Evolutionary conservation across 2,113 vertebrate genomes (phyloP).

Genomic region (Caranx melampygus): DNA sequence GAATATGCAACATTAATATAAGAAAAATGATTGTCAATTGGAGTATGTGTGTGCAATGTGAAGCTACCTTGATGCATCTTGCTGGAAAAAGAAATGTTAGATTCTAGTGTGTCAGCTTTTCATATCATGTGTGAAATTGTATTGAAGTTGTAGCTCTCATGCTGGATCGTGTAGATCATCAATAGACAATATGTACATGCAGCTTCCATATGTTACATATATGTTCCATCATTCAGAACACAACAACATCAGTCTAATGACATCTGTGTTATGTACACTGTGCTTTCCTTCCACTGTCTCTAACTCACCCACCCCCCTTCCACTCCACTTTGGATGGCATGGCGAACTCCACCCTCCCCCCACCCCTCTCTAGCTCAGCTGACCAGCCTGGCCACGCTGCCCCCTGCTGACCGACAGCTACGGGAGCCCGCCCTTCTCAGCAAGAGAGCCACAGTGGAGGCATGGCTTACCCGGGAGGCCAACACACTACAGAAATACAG

Average conservation of each 20-base stretch:
- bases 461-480: slow-evolving; percentile 89
- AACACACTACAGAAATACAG: slow-evolving; percentile 98
- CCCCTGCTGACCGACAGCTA: slow-evolving; percentile 92
- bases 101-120: too few species aligned
- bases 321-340: slow-evolving; percentile 11
- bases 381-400: slow-evolving; percentile 90
- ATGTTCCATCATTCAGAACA: background rate
- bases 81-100: too few species aligned
- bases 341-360: background rate
- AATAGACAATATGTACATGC: background rate
- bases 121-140: background rate
- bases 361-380: slow-evolving; percentile 88
- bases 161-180: background rate
- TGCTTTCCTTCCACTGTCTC: background rate
- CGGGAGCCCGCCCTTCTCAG: slow-evolving; percentile 86
- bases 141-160: background rate
- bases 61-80: background rate
- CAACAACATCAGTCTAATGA: background rate
- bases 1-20: background rate
- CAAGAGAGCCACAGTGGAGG: slow-evolving; percentile 87
- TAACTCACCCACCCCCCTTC: slow-evolving; percentile 2
- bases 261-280: background rate
- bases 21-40: background rate
- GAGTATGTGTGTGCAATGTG: background rate
- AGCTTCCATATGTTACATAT: background rate